Evolutionary conservation across 1,140 invertebrate genomes (phyloP), one percentile per base, ranked within the genome.

Genomic region (Helicoverpa armigera): DNA sequence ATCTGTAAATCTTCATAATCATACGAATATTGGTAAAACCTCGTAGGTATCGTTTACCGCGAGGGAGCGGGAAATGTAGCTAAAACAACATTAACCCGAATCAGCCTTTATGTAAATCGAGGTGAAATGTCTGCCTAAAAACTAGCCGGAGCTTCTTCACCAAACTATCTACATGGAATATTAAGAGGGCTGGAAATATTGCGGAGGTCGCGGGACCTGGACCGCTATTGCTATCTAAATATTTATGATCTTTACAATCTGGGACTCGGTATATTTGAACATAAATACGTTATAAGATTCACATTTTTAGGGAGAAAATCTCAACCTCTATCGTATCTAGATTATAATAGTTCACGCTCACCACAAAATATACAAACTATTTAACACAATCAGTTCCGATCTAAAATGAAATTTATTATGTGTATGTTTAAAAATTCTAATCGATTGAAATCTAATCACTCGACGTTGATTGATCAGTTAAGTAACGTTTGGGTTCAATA

Each of bases 1-100:
- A 61, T 23, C 58, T 29, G 13, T 31, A 61, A 61, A 61, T 61
- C 58, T 61, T 61, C 58, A 61, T 61, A 58, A 58, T 18, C 56
- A 54, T 7, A 58, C 5, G 16, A 58, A 58, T 23, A 29, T 29
- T 31, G 23, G 29, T 11, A 61, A 29, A 61, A 23, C 0, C 16
- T 61, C 2, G 58, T 43, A 43, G 35, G 35, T 29, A 29, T 61
- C 23, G 9, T 58, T 58, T 58, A 23, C 56, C 56, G 18, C 54
- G 18, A 29, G 58, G 13, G 58, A 11, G 23, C 23, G 35, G 31
- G 13, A 18, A 16, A 48, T 48, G 35, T 48, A 48, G 43, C 63
- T 35, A 67, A 67, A 67, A 67, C 31, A 67, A 67, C n/a, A 61
- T 61, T 61, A 10, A 13, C 43, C 16, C 65, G 10, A 23, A 43